Conservation (phyloP, 2,113 vertebrate species). For the Mus spicilegus region DNA sequence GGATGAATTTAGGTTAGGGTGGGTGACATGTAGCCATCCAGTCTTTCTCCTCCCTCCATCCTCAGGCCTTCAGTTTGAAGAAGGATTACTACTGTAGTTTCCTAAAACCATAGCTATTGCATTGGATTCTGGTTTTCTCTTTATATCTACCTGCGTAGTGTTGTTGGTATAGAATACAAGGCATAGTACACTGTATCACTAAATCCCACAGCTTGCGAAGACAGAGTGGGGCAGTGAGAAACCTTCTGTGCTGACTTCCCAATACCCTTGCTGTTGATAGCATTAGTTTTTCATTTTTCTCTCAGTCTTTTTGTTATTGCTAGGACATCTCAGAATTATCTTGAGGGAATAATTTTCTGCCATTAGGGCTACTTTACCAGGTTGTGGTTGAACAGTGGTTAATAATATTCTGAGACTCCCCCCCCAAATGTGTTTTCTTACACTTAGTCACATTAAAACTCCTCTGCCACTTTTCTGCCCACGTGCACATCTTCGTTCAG, state of each 20-base stretch:
- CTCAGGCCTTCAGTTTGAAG: not conserved
- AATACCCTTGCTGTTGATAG: not conserved
- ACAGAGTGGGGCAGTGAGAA: not conserved
- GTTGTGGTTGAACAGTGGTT: constrained; percentile 46
- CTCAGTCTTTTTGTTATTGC: not conserved
- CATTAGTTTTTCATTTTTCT: not conserved
- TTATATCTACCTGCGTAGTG: not conserved
- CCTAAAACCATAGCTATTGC: constrained; percentile 29
- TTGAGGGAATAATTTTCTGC: constrained; percentile 43
- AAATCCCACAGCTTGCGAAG: not conserved
- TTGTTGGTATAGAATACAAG: not conserved
- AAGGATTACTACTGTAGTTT: constrained; percentile 17
- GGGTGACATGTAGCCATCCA: not conserved
- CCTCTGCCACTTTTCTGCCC: constrained; percentile 79
- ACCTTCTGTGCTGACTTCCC: not conserved
- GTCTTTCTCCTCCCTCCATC: not conserved
- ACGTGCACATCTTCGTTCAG: constrained; percentile 72
- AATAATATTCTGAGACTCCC: constrained; percentile 54
- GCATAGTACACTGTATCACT: not conserved
- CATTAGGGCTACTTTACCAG: constrained; percentile 44
- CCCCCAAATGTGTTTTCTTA: constrained; percentile 74
- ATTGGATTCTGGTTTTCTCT: not conserved
- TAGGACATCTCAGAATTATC: not conserved
- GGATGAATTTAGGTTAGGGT: not conserved
- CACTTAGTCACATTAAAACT: constrained; percentile 77